A percentile compares a stretch with the other conserved stretches of the same genome.
phyloP scores from a whole-genome alignment of 2,797 vertebrate genomes.

The Tapera naevia region DNA sequence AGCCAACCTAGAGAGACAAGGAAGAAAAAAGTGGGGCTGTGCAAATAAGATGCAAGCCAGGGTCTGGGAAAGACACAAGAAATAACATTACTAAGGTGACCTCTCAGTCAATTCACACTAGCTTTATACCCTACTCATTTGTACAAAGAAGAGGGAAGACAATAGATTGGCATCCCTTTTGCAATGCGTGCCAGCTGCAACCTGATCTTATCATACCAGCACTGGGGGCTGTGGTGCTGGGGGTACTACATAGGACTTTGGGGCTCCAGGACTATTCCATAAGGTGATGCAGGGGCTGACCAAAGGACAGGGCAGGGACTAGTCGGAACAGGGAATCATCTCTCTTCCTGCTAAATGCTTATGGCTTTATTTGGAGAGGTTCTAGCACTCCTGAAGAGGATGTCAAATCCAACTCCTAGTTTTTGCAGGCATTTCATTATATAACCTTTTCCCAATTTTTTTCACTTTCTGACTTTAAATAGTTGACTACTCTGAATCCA shows the following conservation, averaged over 20 bases:
- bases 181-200: not conserved
- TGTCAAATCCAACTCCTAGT: not conserved
- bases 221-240: not conserved
- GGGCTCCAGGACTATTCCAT: fast-evolving
- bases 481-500: not conserved
- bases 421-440: not conserved
- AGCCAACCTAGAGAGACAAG: not conserved
- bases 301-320: not conserved
- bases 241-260: not conserved
- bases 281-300: not conserved
- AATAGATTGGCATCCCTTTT: not conserved
- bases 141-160: not conserved
- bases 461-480: not conserved
- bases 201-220: fast-evolving
- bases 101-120: not conserved
- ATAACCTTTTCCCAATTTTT: not conserved
- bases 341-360: not conserved
- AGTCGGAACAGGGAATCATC: not conserved
- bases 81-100: not conserved
- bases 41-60: not conserved
- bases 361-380: not conserved
- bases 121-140: not conserved
- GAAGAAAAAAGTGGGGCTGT: not conserved
- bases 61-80: not conserved
- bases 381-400: not conserved